Evolutionary conservation across 2,797 vertebrate species (phyloP), one percentile per base, ranked within the genome.

Genomic region (Squalus acanthias): DNA sequence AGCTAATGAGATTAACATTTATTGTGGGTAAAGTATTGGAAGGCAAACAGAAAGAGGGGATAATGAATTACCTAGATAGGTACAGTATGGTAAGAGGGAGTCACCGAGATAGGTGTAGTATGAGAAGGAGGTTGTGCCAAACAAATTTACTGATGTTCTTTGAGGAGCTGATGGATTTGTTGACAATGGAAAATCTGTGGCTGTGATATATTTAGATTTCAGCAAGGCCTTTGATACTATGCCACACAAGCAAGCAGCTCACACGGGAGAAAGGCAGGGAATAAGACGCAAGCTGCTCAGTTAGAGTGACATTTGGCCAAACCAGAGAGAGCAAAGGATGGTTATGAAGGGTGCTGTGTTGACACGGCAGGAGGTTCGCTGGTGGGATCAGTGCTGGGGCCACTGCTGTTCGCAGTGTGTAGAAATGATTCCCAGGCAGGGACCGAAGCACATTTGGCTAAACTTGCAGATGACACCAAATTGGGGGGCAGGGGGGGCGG

Each of bases 151-250:
- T 57, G 53, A 57, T 57, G 53, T 57, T 57, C 53, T 57, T 57
- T 57, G 53, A 57, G 53, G 53, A 57, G 2, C 53, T 7, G 39
- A 85, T 85, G 39, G 39, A 50, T 50, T 85, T 85, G 82, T 85
- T 85, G 82, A 85, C 82, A 85, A 85, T 85, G 82, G 82, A 85
- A 85, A 50, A 50, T 50, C 82, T 85, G 82, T 46, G 39, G 46
- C 82, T 85, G 82, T 50, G 39, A 85, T 85, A 85, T 50, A 50
- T 85, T 85, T 50, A 85, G 82, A 85, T 85, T 85, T 85, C 82
- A 50, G 20, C 39, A 22, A 46, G 82, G 20, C 82, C 82, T 85
- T 24, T 85, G 46, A 85, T 20, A 85, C 46, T 85, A 10, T 63
- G 60, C 60, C 60, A 63, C 60, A 63, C 60, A 0, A 85, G 46